Percentiles rank a stretch among this genome's conserved stretches.
Evolutionary conservation across 2,888 invertebrate species (phyloP).

Genomic region (Cheilosia variabilis): DNA sequence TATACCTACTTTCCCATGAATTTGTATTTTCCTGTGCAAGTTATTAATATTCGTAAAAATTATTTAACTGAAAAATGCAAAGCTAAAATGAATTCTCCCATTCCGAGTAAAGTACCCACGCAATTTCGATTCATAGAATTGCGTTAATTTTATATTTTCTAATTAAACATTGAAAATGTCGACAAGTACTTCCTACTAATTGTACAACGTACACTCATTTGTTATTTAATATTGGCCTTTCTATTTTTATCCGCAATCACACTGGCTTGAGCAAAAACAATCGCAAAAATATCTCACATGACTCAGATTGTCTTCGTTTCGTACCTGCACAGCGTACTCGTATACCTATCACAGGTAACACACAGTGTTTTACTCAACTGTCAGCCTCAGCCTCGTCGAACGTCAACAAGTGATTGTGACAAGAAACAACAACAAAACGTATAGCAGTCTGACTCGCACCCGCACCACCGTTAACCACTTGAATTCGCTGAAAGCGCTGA

Average conservation of each 20-base stretch:
- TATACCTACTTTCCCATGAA: no score
- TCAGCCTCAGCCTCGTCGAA: neutral
- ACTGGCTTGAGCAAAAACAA: conserved; percentile 31
- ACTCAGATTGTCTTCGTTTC: conserved; percentile 40
- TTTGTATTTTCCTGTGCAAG: no score
- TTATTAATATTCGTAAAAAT: no score
- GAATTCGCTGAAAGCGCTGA: conserved; percentile 62
- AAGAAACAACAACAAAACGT: conserved; percentile 25
- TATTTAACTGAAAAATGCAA: no score
- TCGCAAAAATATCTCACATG: conserved; percentile 65
- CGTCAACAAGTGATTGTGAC: conserved; percentile 24
- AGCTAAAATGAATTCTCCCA: no score
- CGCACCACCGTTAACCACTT: neutral
- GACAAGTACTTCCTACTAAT: conserved; percentile 49
- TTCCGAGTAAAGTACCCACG: no score
- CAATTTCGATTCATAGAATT: neutral
- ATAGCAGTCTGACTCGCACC: neutral
- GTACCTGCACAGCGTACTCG: conserved; percentile 8
- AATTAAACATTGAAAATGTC: neutral
- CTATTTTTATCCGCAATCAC: conserved; percentile 65
- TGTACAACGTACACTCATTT: conserved; percentile 67
- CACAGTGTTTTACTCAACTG: neutral
- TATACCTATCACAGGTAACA: conserved; percentile 25
- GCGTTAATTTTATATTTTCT: neutral
- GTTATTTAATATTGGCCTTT: conserved; percentile 65